Conservation (phyloP, 2,113 vertebrate genomes). For the Macrotis lagotis region DNA sequence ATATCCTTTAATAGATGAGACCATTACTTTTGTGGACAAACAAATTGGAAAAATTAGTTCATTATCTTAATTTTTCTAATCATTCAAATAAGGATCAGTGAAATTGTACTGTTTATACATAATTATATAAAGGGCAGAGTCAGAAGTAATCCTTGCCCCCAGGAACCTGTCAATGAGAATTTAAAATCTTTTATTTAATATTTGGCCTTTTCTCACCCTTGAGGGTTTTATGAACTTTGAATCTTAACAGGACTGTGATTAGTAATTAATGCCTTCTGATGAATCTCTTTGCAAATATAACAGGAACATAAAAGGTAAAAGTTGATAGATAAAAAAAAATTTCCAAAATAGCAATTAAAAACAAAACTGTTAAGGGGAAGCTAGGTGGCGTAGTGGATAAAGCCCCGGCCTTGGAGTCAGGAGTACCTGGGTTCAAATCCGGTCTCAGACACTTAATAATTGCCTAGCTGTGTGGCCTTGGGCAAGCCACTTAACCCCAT, state of each 20-base stretch:
- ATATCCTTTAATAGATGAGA: not conserved
- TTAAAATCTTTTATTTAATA: not conserved
- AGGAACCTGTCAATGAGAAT: constrained; percentile 24
- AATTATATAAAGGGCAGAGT: constrained; percentile 25
- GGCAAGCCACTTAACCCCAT: no score
- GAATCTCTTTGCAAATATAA: constrained; percentile 13
- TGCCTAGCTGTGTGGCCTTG: no score
- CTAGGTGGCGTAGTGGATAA: no score
- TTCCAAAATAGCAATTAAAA: not conserved
- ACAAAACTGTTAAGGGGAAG: no score
- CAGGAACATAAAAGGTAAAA: not conserved
- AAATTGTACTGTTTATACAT: constrained; percentile 35
- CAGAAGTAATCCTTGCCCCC: not conserved
- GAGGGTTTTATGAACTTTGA: not conserved
- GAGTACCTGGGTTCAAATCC: no score
- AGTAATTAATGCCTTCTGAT: constrained; percentile 48
- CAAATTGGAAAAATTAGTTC: constrained; percentile 14
- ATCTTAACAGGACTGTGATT: constrained; percentile 37
- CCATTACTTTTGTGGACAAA: constrained; percentile 28
- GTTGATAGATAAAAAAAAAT: not conserved
- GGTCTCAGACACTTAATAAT: no score
- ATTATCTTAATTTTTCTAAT: not conserved
- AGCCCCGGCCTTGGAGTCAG: no score
- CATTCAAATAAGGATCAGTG: not conserved
- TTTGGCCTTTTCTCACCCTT: not conserved